phyloP scores from a whole-genome alignment of 2,888 invertebrate genomes.

The Gasteruption jaculator region DNA sequence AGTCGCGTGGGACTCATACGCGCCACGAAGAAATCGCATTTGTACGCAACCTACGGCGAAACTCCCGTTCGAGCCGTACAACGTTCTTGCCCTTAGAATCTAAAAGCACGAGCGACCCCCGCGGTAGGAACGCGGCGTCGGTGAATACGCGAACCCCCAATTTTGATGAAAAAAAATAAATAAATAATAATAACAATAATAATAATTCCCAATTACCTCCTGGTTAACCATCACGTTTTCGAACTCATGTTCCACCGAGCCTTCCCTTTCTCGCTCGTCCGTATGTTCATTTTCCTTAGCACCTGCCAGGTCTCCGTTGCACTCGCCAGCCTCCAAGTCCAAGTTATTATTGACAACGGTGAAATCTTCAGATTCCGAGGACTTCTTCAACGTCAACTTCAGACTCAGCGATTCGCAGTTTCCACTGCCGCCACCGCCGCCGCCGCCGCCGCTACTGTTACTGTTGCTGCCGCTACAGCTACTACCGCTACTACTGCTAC shows the following conservation, averaged over 20 bases:
- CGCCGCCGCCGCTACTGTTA: no score
- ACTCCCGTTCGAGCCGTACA: no score
- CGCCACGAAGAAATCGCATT: no score
- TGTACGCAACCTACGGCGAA: no score
- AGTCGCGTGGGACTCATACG: no score
- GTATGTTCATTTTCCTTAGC: conserved; percentile 39
- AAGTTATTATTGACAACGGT: conserved; percentile 40
- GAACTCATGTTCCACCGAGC: conserved; percentile 34
- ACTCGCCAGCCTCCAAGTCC: conserved; percentile 24
- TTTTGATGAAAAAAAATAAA: not conserved
- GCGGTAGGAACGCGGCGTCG: no score
- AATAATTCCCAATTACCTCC: conserved; percentile 28
- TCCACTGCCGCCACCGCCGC: no score
- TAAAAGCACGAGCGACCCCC: no score
- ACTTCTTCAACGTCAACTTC: conserved; percentile 43
- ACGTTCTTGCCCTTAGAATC: no score
- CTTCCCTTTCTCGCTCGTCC: conserved; percentile 35
- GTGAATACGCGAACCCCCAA: no score
- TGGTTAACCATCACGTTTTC: conserved; percentile 47
- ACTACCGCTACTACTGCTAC: conserved; percentile 12
- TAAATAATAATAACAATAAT: not conserved
- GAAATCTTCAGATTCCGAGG: conserved; percentile 39
- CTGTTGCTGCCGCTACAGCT: not conserved
- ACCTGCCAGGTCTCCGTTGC: conserved; percentile 39
- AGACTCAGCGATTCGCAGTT: conserved; percentile 33